Base-by-base conservation (phyloP, 1,140 invertebrate genomes). In the Diachasma alloeum region DNA sequence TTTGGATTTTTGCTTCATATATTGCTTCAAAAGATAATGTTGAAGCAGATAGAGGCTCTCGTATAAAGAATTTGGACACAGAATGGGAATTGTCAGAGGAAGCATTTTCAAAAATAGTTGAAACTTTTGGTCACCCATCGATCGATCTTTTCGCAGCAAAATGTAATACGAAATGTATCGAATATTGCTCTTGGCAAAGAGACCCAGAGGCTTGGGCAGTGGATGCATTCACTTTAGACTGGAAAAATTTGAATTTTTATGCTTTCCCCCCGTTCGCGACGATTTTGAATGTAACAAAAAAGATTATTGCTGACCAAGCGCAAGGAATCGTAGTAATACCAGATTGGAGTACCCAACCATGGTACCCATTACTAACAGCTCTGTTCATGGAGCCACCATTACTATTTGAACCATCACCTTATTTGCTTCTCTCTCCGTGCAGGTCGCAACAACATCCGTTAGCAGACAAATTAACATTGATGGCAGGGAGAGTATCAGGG, bases 311-410 rank as follows among this genome's bases (percentile, higher is more conserved):
- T n/a, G n/a, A n/a, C n/a, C n/a, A n/a, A n/a, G n/a, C n/a, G n/a
- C n/a, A n/a, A n/a, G n/a, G n/a, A n/a, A 81, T 81, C 42, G 19
- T 80, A 10, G 71, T 83, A n/a, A 79, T 83, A 76, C 83, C 83
- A 86, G 83, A 87, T 46, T 84, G 80, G 77, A 75, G 78, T 19
- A 76, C 77, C 17, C 83, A 84, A 75, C 81, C 82, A 13, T 82
- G 82, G 83, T 83, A 24, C 36, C 36, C 36, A 37, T n/a, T n/a
- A n/a, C n/a, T n/a, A n/a, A n/a, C n/a, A n/a, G n/a, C n/a, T n/a
- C n/a, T n/a, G n/a, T n/a, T 37, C 17, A 26, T 69, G 11, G 63
- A 69, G 36, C 19, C 26, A 59, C 26, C 46, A 9, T n/a, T 74
- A 15, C n/a, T 53, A 4, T 78, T 69, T 5, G 15, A 48, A 24